A percentile compares a stretch with the other conserved stretches of the same genome.
These are phyloP conservation scores for Eurypyga helias DNA, from an alignment of 2,113 vertebrate genomes.

Conservation along the genomic window DNA sequence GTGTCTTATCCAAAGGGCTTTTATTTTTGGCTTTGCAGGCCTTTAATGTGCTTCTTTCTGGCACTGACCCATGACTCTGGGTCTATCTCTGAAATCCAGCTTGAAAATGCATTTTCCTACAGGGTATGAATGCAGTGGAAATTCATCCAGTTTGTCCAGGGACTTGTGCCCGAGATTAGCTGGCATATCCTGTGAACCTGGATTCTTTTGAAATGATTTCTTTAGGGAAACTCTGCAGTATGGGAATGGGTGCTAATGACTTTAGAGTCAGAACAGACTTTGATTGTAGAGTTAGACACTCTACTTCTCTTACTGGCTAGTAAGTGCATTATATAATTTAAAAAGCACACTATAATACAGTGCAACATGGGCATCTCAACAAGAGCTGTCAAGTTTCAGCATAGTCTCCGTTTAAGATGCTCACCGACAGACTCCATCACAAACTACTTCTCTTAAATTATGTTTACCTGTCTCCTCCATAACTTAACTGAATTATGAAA, in stretches of 20 bases:
- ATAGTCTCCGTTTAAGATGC: not conserved
- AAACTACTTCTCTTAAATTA: not conserved
- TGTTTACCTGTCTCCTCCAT: not conserved
- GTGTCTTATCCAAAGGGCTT: constrained; percentile 11
- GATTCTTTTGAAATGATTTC: not conserved
- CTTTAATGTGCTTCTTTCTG: constrained; percentile 4
- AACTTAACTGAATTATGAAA: not conserved
- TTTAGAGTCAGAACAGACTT: not conserved
- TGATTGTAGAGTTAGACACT: not conserved
- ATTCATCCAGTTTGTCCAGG: not conserved
- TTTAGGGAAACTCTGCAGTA: not conserved
- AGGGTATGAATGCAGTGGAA: not conserved
- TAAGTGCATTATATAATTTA: not conserved
- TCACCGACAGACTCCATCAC: not conserved
- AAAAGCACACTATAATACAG: not conserved
- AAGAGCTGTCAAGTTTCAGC: not conserved
- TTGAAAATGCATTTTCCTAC: constrained; percentile 27
- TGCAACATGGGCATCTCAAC: not conserved
- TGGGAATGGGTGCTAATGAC: not conserved
- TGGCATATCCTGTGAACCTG: not conserved
- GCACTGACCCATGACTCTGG: not conserved
- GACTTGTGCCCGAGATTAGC: accelerated
- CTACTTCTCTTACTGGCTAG: not conserved
- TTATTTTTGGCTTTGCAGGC: constrained; percentile 12
- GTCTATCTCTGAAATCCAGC: not conserved